phyloP scores from a whole-genome alignment of 2,888 invertebrate genomes.

The Leucophora obtusa region DNA sequence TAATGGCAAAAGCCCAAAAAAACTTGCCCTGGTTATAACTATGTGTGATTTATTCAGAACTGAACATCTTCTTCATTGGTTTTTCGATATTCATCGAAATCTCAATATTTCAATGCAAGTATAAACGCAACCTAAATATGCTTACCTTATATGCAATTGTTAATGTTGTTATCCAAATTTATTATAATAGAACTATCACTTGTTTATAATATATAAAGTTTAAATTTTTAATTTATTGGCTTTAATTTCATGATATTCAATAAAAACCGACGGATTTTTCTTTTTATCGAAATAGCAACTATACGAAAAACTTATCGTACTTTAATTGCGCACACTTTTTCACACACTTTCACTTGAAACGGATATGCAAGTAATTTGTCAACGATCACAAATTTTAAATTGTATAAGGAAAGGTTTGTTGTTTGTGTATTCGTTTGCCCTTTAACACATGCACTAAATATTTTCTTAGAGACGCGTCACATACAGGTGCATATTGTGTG shows the following conservation, averaged over 20 bases:
- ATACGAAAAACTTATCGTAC: constrained; percentile 49
- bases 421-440: constrained; percentile 33
- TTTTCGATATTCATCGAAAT: too few species aligned
- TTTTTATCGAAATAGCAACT: not conserved
- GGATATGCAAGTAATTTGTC: constrained; percentile 62
- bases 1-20: too few species aligned
- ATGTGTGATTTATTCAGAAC: too few species aligned
- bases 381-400: constrained; percentile 43
- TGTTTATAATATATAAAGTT: not conserved
- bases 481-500: constrained; percentile 39
- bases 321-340: constrained; percentile 59
- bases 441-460: constrained; percentile 57
- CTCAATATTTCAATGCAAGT: too few species aligned
- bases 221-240: not conserved
- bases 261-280: constrained; percentile 25
- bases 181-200: not conserved
- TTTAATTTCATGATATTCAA: not conserved
- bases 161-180: not conserved
- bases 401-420: constrained; percentile 47
- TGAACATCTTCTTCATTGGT: too few species aligned
- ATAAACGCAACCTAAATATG: too few species aligned
- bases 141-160: not conserved
- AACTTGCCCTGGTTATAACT: too few species aligned
- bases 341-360: constrained; percentile 62
- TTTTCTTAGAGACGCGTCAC: constrained; percentile 60